A percentile compares a stretch with the other conserved stretches of the same genome.
Evolutionary conservation across 2,797 vertebrate genomes (phyloP).

Genomic region (Sphaeramia orbicularis): DNA sequence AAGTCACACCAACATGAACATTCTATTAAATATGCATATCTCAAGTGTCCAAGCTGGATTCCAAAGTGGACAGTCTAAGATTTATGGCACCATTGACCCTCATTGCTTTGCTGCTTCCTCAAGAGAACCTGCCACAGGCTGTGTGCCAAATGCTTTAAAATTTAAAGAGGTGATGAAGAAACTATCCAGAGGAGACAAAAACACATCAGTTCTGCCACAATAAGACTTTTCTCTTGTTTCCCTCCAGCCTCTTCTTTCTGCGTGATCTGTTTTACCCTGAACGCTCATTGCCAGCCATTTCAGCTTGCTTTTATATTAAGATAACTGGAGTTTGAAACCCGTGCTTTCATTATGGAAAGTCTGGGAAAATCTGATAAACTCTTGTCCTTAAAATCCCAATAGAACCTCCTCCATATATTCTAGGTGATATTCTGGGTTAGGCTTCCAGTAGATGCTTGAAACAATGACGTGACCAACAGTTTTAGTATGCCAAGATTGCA

Average conservation of each 20-base stretch:
- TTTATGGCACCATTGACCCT: conserved; percentile 90
- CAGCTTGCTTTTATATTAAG: conserved; percentile 49
- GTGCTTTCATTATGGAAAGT: conserved; percentile 54
- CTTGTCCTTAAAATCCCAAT: conserved; percentile 34
- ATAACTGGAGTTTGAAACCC: conserved; percentile 50
- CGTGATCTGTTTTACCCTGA: conserved; percentile 55
- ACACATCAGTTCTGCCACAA: conserved; percentile 87
- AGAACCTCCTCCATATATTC: conserved; percentile 31
- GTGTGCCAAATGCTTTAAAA: conserved; percentile 93
- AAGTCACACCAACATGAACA: conserved; percentile 61
- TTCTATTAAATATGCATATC: conserved; percentile 80
- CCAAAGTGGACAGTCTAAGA: conserved; percentile 86
- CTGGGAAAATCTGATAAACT: conserved; percentile 58
- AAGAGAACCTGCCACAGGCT: conserved; percentile 90
- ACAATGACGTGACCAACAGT: conserved; percentile 53
- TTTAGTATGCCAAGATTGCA: conserved; percentile 48
- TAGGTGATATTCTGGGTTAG: conserved; percentile 39
- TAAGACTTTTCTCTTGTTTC: conserved; percentile 76
- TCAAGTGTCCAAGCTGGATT: conserved; percentile 77
- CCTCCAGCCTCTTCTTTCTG: conserved; percentile 47
- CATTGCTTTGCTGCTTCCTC: conserved; percentile 89
- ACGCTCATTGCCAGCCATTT: conserved; percentile 50
- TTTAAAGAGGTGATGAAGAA: conserved; percentile 99
- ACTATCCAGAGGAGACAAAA: conserved; percentile 93
- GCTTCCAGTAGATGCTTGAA: conserved; percentile 40